These are phyloP conservation scores for Rhizoglyphus robini DNA, from an alignment of 1,140 invertebrate species.

Conservation along the genomic window DNA sequence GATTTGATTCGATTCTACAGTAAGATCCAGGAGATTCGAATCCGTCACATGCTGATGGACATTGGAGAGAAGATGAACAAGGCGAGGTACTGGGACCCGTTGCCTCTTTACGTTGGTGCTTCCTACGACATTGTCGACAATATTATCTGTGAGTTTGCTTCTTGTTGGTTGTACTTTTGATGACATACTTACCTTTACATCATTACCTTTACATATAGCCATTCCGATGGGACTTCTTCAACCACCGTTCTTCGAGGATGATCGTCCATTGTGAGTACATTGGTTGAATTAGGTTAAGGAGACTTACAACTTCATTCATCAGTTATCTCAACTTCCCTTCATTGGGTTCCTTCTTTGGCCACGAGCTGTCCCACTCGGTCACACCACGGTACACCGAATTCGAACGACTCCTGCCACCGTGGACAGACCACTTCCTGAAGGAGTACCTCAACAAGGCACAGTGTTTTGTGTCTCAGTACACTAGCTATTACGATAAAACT, in stretches of 20 bases:
- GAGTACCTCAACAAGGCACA: conserved; percentile 14
- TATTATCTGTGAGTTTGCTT: conserved; percentile 47
- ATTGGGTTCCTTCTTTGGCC: conserved; percentile 28
- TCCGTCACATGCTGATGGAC: background rate
- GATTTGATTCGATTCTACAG: background rate
- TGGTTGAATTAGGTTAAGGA: background rate
- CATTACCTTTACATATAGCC: background rate
- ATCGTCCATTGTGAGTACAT: conserved; percentile 44
- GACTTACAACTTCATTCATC: background rate
- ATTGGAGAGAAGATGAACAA: conserved; percentile 7
- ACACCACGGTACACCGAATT: conserved; percentile 7
- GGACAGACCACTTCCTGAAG: background rate
- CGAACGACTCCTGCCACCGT: conserved; percentile 4
- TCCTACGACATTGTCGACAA: conserved; percentile 68
- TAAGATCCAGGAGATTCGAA: background rate
- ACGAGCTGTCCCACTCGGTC: conserved; percentile 34
- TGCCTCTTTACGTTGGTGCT: conserved; percentile 47
- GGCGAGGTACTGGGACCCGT: background rate
- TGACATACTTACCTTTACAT: background rate
- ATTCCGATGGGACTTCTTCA: conserved; percentile 45
- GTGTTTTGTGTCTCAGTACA: conserved; percentile 16
- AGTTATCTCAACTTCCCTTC: conserved; percentile 48
- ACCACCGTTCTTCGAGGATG: conserved; percentile 65
- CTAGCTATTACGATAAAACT: conserved; percentile 10
- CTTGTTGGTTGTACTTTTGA: background rate